These are phyloP conservation scores for Caenorhabditis sulstoni DNA, from an alignment of 2,888 invertebrate species.

Conservation along the genomic window DNA sequence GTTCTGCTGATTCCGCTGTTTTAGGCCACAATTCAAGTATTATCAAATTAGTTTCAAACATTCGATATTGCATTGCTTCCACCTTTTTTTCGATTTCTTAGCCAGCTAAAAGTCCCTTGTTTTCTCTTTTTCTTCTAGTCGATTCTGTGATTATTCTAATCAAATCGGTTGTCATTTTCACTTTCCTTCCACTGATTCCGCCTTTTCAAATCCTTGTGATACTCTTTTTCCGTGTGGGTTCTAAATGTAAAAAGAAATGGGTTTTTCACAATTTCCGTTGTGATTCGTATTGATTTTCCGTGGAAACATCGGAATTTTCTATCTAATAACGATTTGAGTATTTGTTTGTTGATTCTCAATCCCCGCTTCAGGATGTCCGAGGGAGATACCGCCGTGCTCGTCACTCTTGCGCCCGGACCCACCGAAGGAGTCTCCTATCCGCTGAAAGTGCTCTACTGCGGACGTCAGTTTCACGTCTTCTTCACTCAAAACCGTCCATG, in stretches of 20 bases:
- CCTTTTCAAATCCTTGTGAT: slow-evolving; percentile 31
- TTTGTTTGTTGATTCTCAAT: neutral
- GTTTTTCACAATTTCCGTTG: slow-evolving; percentile 4
- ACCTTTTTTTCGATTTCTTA: neutral
- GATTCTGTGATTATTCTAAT: slow-evolving; percentile 21
- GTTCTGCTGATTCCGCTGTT: slow-evolving; percentile 18
- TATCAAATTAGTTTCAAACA: neutral
- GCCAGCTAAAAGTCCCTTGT: too few relatives aligned
- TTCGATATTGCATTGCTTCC: neutral
- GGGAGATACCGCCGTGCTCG: slow-evolving; percentile 43
- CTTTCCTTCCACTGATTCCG: slow-evolving; percentile 2
- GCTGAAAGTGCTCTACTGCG: slow-evolving; percentile 45
- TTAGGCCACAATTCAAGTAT: slow-evolving; percentile 21
- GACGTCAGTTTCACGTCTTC: too few relatives aligned
- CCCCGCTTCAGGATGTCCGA: slow-evolving; percentile 31
- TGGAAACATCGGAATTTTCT: too few relatives aligned
- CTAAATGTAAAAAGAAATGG: slow-evolving; percentile 6
- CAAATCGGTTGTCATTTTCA: slow-evolving; percentile 14
- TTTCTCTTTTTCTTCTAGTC: neutral
- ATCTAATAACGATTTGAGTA: too few relatives aligned
- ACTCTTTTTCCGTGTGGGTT: slow-evolving; percentile 18
- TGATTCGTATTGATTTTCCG: neutral
- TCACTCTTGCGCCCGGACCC: slow-evolving; percentile 64
- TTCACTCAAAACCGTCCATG: too few relatives aligned
- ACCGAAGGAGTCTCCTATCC: slow-evolving; percentile 71